Evolutionary conservation across 2,113 vertebrate species (phyloP).

Genomic region (Ptyas mucosa): DNA sequence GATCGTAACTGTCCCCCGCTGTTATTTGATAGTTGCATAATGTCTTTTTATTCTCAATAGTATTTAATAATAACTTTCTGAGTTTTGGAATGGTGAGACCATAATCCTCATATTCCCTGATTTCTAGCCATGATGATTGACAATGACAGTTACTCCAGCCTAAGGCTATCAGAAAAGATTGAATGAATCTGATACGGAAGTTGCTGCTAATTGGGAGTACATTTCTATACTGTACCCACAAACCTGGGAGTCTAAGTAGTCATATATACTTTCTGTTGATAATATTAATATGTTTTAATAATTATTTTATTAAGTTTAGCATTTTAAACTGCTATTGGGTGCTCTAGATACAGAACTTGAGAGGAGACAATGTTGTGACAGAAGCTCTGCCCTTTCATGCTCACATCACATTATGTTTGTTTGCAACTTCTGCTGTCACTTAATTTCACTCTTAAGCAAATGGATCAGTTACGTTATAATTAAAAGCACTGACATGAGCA

Average conservation of each 20-base stretch:
- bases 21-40: neutral
- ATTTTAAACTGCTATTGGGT: neutral
- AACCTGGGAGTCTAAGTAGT: neutral
- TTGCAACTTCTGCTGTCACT: neutral
- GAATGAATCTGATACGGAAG: neutral
- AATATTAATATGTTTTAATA: neutral
- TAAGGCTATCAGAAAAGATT: neutral
- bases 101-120: neutral
- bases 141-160: neutral
- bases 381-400: neutral
- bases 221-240: neutral
- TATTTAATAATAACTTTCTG: neutral
- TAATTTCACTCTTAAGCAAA: slow-evolving; percentile 30
- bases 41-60: neutral
- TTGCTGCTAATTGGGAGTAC: neutral
- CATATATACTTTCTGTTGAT: neutral
- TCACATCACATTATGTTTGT: neutral
- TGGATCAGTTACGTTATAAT: slow-evolving; percentile 34
- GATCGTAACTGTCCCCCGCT: neutral
- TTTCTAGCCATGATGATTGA: neutral
- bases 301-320: neutral
- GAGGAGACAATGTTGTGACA: neutral
- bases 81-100: neutral
- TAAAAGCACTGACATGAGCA: slow-evolving; percentile 31
- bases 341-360: neutral